Conservation (phyloP, 1,140 invertebrate genomes). For the Antheraea pernyi region DNA sequence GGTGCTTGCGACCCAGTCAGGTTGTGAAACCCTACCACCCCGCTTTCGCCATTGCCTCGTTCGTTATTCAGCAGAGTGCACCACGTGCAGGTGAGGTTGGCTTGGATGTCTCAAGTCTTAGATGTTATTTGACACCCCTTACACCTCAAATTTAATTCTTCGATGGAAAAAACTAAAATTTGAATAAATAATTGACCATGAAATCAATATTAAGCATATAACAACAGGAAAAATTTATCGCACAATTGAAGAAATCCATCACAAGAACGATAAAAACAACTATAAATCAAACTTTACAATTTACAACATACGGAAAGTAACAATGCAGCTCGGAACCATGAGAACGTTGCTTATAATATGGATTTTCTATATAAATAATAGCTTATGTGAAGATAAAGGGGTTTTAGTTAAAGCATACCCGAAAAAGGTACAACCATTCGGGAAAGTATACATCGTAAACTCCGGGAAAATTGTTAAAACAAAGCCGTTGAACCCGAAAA, state of each 20-base stretch:
- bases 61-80: no score
- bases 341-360: conserved; percentile 25
- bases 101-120: no score
- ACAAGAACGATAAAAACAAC: conserved; percentile 41
- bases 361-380: conserved; percentile 19
- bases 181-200: neutral
- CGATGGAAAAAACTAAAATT: neutral
- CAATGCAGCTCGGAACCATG: conserved; percentile 8
- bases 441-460: conserved; percentile 14
- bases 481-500: conserved; percentile 14
- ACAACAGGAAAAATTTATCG: conserved; percentile 35
- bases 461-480: conserved; percentile 11
- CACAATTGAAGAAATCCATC: conserved; percentile 34
- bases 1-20: no score
- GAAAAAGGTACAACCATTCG: conserved; percentile 34
- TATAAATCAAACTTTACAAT: conserved; percentile 35
- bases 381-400: conserved; percentile 20
- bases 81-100: no score
- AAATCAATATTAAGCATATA: neutral
- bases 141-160: no score
- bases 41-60: no score
- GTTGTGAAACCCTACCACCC: no score
- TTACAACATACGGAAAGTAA: conserved; percentile 4
- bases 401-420: conserved; percentile 26
- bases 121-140: no score